Evolutionary conservation across 2,888 invertebrate genomes (phyloP), one percentile per base, ranked within the genome.

Genomic region (Chymomyza amoena): DNA sequence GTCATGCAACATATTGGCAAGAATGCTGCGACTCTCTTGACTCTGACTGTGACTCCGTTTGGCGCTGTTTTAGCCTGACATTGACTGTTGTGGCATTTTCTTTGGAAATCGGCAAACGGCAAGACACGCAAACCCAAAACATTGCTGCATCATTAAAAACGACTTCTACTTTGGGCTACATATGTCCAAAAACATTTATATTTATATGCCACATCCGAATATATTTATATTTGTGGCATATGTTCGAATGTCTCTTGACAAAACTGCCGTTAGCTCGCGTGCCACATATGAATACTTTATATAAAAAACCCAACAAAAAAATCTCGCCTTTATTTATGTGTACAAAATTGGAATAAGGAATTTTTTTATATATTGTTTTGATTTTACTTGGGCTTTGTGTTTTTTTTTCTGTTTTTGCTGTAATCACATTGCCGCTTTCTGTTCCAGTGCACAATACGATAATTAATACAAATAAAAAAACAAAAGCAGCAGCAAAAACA

Each of bases 221-320:
- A 78, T 66, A 65, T 68, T 32, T 64, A 60, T 64, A 60, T 65
- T 66, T 62, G 52, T 45, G 56, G 69, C 18, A 25, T 32, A 56
- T 18, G 16, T 56, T 20, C 16, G 18, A n/a, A 56, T 25, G 18
- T 5, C 25, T 0, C 57, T 57, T 18, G 20, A 57, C 39, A 25
- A 74, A 74, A 63, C 61, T 76, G 65, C 83, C 88, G 88, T 88
- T 86, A 84, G 75, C 68, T 88, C 87, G 87, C 88, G 87, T 88
- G 84, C 81, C 77, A 66, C 51, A 60, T 69, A 88, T 81, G 81
- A 75, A 83, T 75, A 76, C 78, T 25, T 25, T 25, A 25, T 25
- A 25, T 25, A 25, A 25, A 25, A 25, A 3, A 25, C 25, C 70
- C 72, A 73, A 70, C 72, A 73, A 83, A 51, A 69, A 59, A 60